Evolutionary conservation across 2,797 vertebrate genomes (phyloP).

Genomic region (Knipowitschia caucasica): DNA sequence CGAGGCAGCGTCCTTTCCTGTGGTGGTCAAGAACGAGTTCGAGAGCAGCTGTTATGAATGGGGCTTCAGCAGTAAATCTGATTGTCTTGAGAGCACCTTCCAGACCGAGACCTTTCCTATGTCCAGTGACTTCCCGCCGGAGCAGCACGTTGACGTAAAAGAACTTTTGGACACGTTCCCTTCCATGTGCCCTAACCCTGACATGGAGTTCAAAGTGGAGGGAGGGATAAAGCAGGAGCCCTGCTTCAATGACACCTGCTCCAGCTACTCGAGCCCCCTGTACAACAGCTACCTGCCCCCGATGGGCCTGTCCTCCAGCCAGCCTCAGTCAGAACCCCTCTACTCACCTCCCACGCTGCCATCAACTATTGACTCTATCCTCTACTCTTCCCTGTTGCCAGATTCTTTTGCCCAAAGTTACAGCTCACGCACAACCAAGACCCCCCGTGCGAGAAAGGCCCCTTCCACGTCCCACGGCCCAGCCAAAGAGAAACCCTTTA

Average conservation of each 20-base stretch:
- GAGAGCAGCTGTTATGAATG: conserved; percentile 88
- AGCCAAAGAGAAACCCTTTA: conserved; percentile 93
- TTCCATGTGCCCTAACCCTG: conserved; percentile 73
- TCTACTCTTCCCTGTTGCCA: conserved; percentile 73
- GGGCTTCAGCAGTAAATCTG: conserved; percentile 76
- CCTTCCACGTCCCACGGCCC: conserved; percentile 86
- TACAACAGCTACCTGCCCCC: conserved; percentile 75
- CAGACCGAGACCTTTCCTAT: conserved; percentile 80
- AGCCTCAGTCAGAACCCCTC: conserved; percentile 71
- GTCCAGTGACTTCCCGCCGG: conserved; percentile 76
- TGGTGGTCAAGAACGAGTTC: conserved; percentile 87
- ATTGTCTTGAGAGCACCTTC: conserved; percentile 80
- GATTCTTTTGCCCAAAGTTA: conserved; percentile 73
- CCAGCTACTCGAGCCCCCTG: conserved; percentile 69
- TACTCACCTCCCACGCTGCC: conserved; percentile 68
- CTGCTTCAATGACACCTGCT: conserved; percentile 77
- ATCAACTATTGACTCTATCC: conserved; percentile 75
- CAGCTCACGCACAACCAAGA: conserved; percentile 80
- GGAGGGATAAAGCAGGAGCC: conserved; percentile 79
- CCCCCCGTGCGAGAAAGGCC: conserved; percentile 82
- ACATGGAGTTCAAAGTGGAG: conserved; percentile 81
- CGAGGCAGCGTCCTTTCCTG: conserved; percentile 78
- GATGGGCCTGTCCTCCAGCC: conserved; percentile 72
- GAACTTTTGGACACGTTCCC: conserved; percentile 81
- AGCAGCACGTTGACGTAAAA: conserved; percentile 81